Base-by-base conservation (phyloP, 2,113 vertebrate species). In the Ptilorrhoa leucosticta region DNA sequence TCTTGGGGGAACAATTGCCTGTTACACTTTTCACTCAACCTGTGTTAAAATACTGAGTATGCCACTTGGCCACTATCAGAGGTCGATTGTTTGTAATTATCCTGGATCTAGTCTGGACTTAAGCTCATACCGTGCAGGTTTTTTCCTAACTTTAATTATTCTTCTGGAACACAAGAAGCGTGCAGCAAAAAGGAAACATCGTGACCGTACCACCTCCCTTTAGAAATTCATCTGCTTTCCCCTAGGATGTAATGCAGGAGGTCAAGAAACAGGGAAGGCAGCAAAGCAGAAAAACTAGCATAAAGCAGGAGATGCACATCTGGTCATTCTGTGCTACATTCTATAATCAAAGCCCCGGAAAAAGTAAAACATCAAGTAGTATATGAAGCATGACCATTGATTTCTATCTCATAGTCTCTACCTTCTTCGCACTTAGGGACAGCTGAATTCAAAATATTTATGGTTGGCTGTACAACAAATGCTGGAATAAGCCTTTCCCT, bases 321-420 rank as follows among this genome's bases (percentile, higher is more conserved):
- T 96, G 86, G 63, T 95, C 28, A 8, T 87, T 83, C 65, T 70
- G 44, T 72, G 54, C 60, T 87, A 27, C 22, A 13, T 85, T 94
- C 92, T 93, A 89, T 68, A 89, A 87, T 89, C 85, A 70, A 90
- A 94, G 66, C 54, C 63, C 40, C 65, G 64, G 83, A 89, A 92
- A 87, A 92, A 85, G 63, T 79, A 72, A 71, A 92, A 72, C 28
- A 47, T 85, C 70, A 82, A 81, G 73, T 42, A 91, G 48, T 70
- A 87, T 31, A 56, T 57, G 83, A 94, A 94, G 77, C 90, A 35
- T 66, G 66, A 66, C 94, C 64, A 91, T 75, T 94, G 96, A 94
- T 97, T 96, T 96, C 86, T 91, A 15, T 94, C 95, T 91, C 93
- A 88, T 94, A 87, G 54, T 81, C 69, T 94, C 75, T 96, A 84